These are phyloP conservation scores for Pseudomyrmex concolor DNA, from an alignment of 1,140 invertebrate species.

Conservation along the genomic window DNA sequence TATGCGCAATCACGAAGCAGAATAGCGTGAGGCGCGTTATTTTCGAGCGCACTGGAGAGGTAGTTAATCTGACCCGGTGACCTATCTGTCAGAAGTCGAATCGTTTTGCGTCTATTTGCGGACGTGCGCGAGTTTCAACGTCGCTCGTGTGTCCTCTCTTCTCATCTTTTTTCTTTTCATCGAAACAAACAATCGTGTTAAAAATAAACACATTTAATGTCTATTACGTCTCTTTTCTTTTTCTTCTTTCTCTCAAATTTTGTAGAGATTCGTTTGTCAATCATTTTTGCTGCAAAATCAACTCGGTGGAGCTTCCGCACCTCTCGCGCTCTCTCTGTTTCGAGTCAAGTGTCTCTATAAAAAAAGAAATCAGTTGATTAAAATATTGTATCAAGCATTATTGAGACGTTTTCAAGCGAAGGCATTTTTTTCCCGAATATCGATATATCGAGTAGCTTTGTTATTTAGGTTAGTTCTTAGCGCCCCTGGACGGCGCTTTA, in stretches of 20 bases:
- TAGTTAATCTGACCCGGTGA: conserved; percentile 74
- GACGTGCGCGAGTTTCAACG: conserved; percentile 38
- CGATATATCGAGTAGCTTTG: conserved; percentile 63
- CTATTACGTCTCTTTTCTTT: not conserved
- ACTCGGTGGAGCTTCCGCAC: too few relatives aligned
- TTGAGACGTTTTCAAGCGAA: not conserved
- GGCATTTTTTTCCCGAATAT: conserved; percentile 42
- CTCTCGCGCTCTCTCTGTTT: too few relatives aligned
- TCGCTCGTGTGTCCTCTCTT: not conserved
- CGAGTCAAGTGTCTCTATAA: too few relatives aligned
- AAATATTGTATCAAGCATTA: not conserved
- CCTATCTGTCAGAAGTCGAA: conserved; percentile 74
- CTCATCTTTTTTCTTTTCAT: not conserved
- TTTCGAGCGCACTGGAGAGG: conserved; percentile 66
- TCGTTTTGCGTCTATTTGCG: conserved; percentile 70
- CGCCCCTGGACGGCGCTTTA: conserved; percentile 75
- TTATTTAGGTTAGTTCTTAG: conserved; percentile 76
- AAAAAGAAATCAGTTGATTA: too few relatives aligned
- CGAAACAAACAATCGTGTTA: not conserved
- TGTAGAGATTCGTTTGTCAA: not conserved
- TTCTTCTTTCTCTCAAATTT: not conserved
- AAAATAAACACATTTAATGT: too few relatives aligned
- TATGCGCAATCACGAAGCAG: conserved; percentile 22
- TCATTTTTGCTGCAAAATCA: too few relatives aligned
- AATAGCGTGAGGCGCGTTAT: conserved; percentile 62